These are phyloP conservation scores for Dreissena polymorpha DNA, from an alignment of 1,140 invertebrate genomes.

Conservation along the genomic window DNA sequence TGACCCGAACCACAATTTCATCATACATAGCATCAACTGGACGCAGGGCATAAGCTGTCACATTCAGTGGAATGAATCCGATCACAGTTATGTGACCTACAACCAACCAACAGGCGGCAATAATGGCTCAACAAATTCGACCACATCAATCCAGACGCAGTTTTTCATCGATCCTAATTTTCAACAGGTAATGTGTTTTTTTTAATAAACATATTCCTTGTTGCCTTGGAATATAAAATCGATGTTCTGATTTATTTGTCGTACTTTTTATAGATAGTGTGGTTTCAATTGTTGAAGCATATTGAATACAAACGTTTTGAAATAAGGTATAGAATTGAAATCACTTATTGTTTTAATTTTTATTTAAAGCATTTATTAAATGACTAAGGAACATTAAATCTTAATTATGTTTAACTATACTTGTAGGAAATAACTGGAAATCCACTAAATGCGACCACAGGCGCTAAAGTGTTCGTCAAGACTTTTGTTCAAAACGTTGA, in stretches of 20 bases:
- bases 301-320: too few relatives aligned
- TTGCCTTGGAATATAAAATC: too few relatives aligned
- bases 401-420: not conserved
- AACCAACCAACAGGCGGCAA: not conserved
- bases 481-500: slow-evolving; percentile 1
- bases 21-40: slow-evolving; percentile 21
- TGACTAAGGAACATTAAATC: too few relatives aligned
- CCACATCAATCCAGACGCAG: not conserved
- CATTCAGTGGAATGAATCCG: not conserved
- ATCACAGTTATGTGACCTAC: slow-evolving; percentile 9
- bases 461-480: slow-evolving; percentile 15
- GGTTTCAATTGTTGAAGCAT: too few relatives aligned
- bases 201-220: too few relatives aligned
- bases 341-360: not conserved
- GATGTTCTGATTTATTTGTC: too few relatives aligned
- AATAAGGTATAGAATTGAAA: too few relatives aligned
- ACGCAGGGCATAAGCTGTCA: slow-evolving; percentile 21
- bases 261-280: too few relatives aligned
- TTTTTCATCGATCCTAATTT: slow-evolving; percentile 20
- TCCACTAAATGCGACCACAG: not conserved
- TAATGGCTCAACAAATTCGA: not conserved
- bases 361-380: not conserved
- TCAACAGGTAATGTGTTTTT: not conserved
- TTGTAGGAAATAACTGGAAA: slow-evolving; percentile 6
- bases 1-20: slow-evolving; percentile 36